Base-by-base conservation (phyloP, 2,113 vertebrate genomes). In the Phrynosoma blainvillii region DNA sequence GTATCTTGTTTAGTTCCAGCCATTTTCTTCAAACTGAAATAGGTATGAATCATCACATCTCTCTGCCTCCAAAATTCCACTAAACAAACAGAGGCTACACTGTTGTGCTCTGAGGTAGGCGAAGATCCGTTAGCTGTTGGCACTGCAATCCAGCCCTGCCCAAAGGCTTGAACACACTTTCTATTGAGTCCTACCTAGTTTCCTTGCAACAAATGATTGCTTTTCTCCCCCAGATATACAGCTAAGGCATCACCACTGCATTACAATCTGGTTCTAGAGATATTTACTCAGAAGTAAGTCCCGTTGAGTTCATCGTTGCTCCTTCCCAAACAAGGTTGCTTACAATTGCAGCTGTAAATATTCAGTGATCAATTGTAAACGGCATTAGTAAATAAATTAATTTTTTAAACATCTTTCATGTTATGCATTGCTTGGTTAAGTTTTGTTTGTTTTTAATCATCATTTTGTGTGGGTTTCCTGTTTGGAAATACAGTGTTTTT, bases 61-160 rank as follows among this genome's bases (percentile, higher is more conserved):
- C 80, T 68, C 59, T 25, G 42, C 59, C 62, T 88, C 42, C 73
- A 16, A 66, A 54, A 70, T 83, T 83, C 73, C 80, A 83, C 42
- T 32, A 18, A 77, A 71, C 32, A 82, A 87, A 87, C 52, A 88
- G 62, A 78, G 75, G 52, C 54, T 4, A 9, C 78, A 42, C 80
- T 87, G 80, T 73, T 81, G 54, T 32, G 14, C 30, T 77, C 42
- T 66, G 80, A 71, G 82, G 82, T 18, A 12, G 13, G 82, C 68
- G 71, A 87, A 54, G 20, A 82, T 27, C 62, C 18, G 59, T 83
- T 52, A 54, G 27, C 42, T 76, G 80, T 59, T 36, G 56, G 79
- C 36, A 47, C 56, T 36, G 42, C 14, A 21, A 32, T 54, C n/a
- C 25, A 27, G 59, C 70, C 77, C 78, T 27, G 2, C 30, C 27